Evolutionary conservation across 2,113 vertebrate genomes (phyloP).

Genomic region (zebrafish (Danio rerio)): DNA sequence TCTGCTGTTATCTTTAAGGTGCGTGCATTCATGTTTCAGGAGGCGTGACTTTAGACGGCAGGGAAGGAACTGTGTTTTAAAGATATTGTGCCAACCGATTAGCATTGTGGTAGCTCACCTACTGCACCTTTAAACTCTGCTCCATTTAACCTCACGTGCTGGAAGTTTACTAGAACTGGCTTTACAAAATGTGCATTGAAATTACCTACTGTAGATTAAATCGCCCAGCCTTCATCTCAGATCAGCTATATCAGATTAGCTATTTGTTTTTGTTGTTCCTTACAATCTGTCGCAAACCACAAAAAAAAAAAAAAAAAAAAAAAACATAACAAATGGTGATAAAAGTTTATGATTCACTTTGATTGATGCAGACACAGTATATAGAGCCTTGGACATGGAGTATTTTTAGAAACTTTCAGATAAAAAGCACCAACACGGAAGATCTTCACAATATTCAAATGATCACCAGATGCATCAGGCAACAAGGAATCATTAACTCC

Average conservation of each 20-base stretch:
- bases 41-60: too few relatives aligned
- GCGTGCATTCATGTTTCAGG: too few relatives aligned
- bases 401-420: constrained; percentile 26
- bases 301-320: constrained; percentile 3
- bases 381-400: constrained; percentile 47
- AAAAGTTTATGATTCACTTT: constrained; percentile 55
- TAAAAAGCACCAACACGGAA: constrained; percentile 13
- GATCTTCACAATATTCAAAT: constrained; percentile 1
- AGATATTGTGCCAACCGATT: too few relatives aligned
- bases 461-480: constrained; percentile 21
- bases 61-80: too few relatives aligned
- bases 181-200: too few relatives aligned
- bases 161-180: too few relatives aligned
- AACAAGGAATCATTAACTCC: neutral
- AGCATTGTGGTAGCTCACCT: too few relatives aligned
- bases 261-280: neutral
- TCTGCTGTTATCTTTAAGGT: too few relatives aligned
- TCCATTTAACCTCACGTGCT: too few relatives aligned
- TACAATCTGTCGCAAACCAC: neutral
- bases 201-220: too few relatives aligned
- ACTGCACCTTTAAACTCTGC: too few relatives aligned
- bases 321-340: constrained; percentile 53
- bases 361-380: constrained; percentile 39
- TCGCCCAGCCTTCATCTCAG: neutral
- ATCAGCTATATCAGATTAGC: neutral